Evolutionary conservation across 2,797 vertebrate genomes (phyloP), one percentile per base, ranked within the genome.

Genomic region (Cuculus canorus): DNA sequence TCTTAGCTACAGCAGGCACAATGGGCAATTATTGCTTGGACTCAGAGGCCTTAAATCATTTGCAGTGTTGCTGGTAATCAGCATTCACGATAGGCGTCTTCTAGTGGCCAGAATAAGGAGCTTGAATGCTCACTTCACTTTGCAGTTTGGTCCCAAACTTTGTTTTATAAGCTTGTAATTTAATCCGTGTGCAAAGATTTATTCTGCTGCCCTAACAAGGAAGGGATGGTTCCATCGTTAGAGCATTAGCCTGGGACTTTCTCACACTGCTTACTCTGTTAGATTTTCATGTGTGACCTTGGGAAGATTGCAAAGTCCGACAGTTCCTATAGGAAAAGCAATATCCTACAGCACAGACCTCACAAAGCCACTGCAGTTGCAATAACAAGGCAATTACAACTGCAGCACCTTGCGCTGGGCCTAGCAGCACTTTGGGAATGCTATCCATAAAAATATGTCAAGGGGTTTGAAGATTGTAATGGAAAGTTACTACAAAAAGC

Each of bases 21-120:
- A 96, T 93, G 72, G 95, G 80, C 95, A 96, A 95, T 96, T 95
- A 96, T 88, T 95, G 27, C 88, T 92, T 61, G 70, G 63, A 84
- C 88, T 95, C 72, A 7, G 90, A 93, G 88, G 86, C 88, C 81
- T 95, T 76, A 90, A 95, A 95, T 94, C 52, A 50, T 90, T 92
- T 93, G 83, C 92, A 96, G 95, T 92, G 88, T 83, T 93, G 78
- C 81, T 90, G 92, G 59, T 93, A 94, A 94, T 91, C 94, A 91
- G 93, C 77, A 77, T 88, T 88, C 81, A 76, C 10, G 4, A 37
- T 63, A 90, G 33, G 81, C 57, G 45, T 27, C 82, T 83, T 69
- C 33, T 68, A 81, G 86, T 79, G 75, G 69, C 76, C 82, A 65
- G 87, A 83, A 79, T 64, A 48, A 92, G 93, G 91, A 81, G 76